A percentile compares a stretch with the other conserved stretches of the same genome.
Conservation (phyloP, 1,140 invertebrate genomes). For the Ceratina australensis region DNA sequence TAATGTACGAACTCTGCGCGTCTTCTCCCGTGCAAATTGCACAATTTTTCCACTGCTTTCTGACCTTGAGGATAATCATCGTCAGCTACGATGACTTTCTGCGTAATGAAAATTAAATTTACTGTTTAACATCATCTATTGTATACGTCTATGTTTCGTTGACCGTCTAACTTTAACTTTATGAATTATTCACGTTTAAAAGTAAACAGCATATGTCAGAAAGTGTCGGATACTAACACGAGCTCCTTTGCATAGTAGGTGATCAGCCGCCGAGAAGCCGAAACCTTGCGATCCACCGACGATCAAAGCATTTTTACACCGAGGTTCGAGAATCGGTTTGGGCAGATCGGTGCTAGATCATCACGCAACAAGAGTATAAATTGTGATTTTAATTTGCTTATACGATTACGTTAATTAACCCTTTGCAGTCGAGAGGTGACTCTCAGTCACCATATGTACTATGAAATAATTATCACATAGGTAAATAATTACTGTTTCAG, state of each 20-base stretch:
- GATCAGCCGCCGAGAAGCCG: conserved; percentile 76
- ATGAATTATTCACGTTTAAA: too few species aligned
- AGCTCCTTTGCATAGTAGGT: conserved; percentile 76
- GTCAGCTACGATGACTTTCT: conserved; percentile 66
- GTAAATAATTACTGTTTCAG: too few species aligned
- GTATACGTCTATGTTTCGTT: too few species aligned
- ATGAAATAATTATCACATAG: too few species aligned
- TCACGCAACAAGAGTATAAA: background rate
- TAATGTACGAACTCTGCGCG: conserved; percentile 59
- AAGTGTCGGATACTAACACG: conserved; percentile 48
- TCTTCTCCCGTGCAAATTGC: conserved; percentile 59
- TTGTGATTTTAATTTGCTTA: background rate
- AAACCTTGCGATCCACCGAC: conserved; percentile 79
- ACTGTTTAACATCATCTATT: background rate
- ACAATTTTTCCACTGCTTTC: conserved; percentile 52
- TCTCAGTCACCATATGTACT: too few species aligned
- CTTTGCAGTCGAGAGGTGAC: too few species aligned
- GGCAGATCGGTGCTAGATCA: background rate
- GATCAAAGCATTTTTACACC: conserved; percentile 76
- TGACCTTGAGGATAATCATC: conserved; percentile 51
- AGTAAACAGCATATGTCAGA: background rate
- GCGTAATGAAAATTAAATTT: background rate
- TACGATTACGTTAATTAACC: background rate
- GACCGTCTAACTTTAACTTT: too few species aligned
- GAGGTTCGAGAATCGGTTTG: conserved; percentile 5